Conservation (phyloP, 2,888 invertebrate genomes). For the Phyto melanocephala region DNA sequence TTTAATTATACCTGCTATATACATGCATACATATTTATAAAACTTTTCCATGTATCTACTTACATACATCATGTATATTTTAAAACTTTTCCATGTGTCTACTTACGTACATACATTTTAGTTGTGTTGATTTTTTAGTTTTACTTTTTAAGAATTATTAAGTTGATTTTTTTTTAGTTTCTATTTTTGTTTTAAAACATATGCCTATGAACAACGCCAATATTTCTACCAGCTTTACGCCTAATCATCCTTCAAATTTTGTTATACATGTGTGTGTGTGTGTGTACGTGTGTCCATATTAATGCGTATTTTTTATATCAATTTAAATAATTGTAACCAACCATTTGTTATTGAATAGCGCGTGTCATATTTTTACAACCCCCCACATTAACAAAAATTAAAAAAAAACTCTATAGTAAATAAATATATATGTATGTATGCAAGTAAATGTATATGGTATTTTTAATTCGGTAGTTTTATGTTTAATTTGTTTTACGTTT, state of each 20-base stretch:
- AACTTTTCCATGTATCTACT: no score
- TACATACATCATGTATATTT: no score
- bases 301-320: conserved; percentile 36
- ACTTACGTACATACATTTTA: no score
- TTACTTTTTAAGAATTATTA: conserved; percentile 9
- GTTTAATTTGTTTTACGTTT: conserved; percentile 1
- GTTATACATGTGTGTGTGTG: neutral
- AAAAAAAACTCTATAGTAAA: neutral
- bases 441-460: neutral
- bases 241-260: conserved; percentile 36
- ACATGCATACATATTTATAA: no score
- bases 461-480: conserved; percentile 20
- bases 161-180: conserved; percentile 8
- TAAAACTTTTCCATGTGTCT: no score
- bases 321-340: conserved; percentile 61
- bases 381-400: conserved; percentile 31
- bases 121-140: no score
- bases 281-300: neutral
- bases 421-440: no score
- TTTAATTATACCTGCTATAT: no score
- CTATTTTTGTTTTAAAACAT: conserved; percentile 20
- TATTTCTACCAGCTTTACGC: neutral
- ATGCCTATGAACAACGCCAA: conserved; percentile 33
- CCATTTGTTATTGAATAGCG: conserved; percentile 35
- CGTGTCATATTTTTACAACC: conserved; percentile 62